Evolutionary conservation across 1,140 invertebrate genomes (phyloP), one percentile per base, ranked within the genome.

Genomic region (Hetaerina americana): DNA sequence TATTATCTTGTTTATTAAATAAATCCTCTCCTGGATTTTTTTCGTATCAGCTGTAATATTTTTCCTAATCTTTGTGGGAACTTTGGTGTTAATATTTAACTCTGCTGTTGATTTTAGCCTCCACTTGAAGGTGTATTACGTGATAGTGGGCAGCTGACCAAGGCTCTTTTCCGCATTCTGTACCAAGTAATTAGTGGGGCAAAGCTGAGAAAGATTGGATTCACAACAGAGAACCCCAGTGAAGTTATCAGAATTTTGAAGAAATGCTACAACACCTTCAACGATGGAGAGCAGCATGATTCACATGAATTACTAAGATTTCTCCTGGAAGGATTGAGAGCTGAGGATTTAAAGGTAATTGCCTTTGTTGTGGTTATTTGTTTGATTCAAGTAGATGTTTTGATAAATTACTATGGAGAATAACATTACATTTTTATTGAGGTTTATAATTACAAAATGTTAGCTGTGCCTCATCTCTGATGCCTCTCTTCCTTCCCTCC

Each of bases 201-300:
- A n/a, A 2, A 57, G 15, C 10, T 57, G 22, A 57, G 40, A 57
- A 57, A 57, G 10, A 57, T 12, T 57, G 40, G 40, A 5, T 3
- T 57, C 3, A n/a, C 40, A 1, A 57, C 15, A 18, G 40, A 57
- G 40, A 57, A 57, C 22, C 40, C 40, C 22, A n/a, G 40, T 3
- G 40, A 57, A 18, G 10, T 57, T n/a, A 18, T 57, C 15, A 2
- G 40, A 57, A 18, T 57, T 18, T 18, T 57, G 40, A 57, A 57
- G 22, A 57, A 57, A 57, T 57, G 22, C 22, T 57, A 12, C 2
- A 57, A 57, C 10, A 57, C 40, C 40, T 98, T 97, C 80, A 89
- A 89, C 72, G 93, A 94, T n/a, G 94, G 90, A 27, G 92, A 95
- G 75, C 96, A 99, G 79, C 96, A 99, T 78, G 97, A 99, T 82